These are phyloP conservation scores for Tortricodes alternella DNA, from an alignment of 2,888 invertebrate genomes.

Conservation along the genomic window DNA sequence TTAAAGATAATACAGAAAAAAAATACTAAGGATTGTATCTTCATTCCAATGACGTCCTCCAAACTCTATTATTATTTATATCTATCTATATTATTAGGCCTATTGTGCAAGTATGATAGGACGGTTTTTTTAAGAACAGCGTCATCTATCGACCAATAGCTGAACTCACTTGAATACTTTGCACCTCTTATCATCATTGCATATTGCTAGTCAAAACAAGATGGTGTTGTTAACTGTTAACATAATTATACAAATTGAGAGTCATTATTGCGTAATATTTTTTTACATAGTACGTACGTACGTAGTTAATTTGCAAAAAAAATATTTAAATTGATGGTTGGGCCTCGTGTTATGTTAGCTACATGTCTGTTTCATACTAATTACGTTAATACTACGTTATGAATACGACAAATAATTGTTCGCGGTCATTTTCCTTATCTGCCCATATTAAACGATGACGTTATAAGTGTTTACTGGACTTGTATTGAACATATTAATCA, in stretches of 20 bases:
- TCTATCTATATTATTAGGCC: neutral
- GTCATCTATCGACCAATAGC: slow-evolving; percentile 41
- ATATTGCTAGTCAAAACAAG: slow-evolving; percentile 35
- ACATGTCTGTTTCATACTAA: too few relatives aligned
- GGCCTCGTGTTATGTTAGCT: too few relatives aligned
- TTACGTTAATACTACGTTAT: slow-evolving; percentile 2
- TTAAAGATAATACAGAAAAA: too few relatives aligned
- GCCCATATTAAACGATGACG: neutral
- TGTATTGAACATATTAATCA: too few relatives aligned
- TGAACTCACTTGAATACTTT: slow-evolving; percentile 14
- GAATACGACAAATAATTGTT: neutral
- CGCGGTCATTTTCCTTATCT: neutral
- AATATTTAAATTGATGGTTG: slow-evolving; percentile 7
- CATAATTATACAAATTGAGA: neutral
- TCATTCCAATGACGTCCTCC: too few relatives aligned
- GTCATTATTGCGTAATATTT: slow-evolving; percentile 6
- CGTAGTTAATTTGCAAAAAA: slow-evolving; percentile 1
- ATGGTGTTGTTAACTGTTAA: slow-evolving; percentile 24
- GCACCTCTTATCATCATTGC: neutral
- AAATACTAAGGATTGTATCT: too few relatives aligned
- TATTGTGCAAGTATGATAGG: too few relatives aligned
- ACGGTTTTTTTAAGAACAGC: slow-evolving; percentile 29
- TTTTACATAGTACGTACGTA: neutral
- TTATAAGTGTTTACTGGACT: neutral
- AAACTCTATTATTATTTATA: neutral